Evolutionary conservation across 1,140 invertebrate species (phyloP).

Genomic region (Andricus grossulariae): DNA sequence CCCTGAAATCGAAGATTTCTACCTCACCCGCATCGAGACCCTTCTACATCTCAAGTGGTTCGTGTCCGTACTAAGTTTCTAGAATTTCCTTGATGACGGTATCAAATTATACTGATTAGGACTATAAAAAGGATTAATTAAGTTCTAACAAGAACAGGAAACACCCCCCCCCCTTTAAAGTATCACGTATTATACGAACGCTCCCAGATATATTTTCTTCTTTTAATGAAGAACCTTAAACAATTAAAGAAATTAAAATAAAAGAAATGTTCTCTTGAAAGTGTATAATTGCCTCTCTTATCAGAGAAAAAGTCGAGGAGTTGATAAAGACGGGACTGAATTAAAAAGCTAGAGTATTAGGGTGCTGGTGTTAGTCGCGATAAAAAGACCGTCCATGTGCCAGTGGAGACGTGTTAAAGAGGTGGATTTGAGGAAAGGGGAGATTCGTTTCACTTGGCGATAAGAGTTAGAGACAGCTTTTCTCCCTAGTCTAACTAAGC

Average conservation of each 20-base stretch:
- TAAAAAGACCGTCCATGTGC: constrained; percentile 16
- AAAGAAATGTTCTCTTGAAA: background rate
- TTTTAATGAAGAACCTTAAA: too few relatives aligned
- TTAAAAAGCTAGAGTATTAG: background rate
- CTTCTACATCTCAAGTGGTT: too few relatives aligned
- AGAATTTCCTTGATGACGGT: too few relatives aligned
- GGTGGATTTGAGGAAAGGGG: background rate
- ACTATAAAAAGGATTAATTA: too few relatives aligned
- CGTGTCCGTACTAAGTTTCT: too few relatives aligned
- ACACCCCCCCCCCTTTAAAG: too few relatives aligned
- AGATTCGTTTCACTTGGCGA: background rate
- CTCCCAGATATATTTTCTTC: too few relatives aligned
- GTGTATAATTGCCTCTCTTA: background rate
- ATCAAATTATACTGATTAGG: too few relatives aligned
- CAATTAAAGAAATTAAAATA: background rate
- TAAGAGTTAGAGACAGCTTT: background rate
- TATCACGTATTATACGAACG: too few relatives aligned
- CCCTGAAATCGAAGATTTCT: too few relatives aligned
- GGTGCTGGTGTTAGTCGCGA: background rate
- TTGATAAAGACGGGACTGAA: background rate
- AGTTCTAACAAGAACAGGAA: too few relatives aligned
- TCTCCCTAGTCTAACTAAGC: background rate
- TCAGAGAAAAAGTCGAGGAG: background rate
- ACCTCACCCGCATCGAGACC: too few relatives aligned
- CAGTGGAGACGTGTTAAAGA: background rate